phyloP scores from a whole-genome alignment of 92 coral and sea anemone genomes.

The Blastomussa wellsi region DNA sequence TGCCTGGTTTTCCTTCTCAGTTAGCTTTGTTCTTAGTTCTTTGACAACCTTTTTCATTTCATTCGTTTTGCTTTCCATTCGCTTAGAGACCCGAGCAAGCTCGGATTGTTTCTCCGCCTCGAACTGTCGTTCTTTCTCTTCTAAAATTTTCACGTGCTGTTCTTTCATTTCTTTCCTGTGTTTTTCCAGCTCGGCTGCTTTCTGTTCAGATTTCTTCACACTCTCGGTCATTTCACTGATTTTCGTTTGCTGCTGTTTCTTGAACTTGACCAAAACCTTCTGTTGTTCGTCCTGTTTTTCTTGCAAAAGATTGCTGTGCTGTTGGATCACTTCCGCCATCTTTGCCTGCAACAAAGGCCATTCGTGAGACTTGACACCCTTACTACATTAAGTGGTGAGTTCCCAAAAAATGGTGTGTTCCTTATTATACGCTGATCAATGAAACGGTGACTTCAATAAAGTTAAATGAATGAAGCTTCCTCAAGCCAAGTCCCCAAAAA shows the following conservation, averaged over 20 bases:
- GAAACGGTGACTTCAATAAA: too few species aligned
- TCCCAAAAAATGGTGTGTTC: too few species aligned
- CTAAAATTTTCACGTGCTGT: slow-evolving; percentile 60
- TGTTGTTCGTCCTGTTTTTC: slow-evolving; percentile 94
- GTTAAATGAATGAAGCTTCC: too few species aligned
- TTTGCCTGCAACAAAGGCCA: slow-evolving; percentile 54
- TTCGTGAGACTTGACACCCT: background rate
- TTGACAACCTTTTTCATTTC: slow-evolving; percentile 98
- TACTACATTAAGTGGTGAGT: too few species aligned
- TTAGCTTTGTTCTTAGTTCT: slow-evolving; percentile 82
- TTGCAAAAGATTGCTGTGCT: slow-evolving; percentile 76
- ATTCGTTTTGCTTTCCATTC: slow-evolving; percentile 84
- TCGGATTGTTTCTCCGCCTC: slow-evolving; percentile 92
- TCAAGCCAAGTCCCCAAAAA: too few species aligned
- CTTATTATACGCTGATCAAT: too few species aligned
- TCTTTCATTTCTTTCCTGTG: slow-evolving; percentile 66
- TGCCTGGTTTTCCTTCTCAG: slow-evolving; percentile 81
- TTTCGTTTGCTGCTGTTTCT: slow-evolving; percentile 79
- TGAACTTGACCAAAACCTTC: slow-evolving; percentile 58
- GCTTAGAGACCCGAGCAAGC: slow-evolving; percentile 85
- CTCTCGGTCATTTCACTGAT: slow-evolving; percentile 70
- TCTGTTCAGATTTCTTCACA: slow-evolving; percentile 71
- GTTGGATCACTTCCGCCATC: slow-evolving; percentile 80
- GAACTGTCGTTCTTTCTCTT: slow-evolving; percentile 72
- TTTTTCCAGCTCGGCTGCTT: slow-evolving; percentile 74